phyloP scores from a whole-genome alignment of 2,888 invertebrate species.

The Nephrotoma appendiculata region DNA sequence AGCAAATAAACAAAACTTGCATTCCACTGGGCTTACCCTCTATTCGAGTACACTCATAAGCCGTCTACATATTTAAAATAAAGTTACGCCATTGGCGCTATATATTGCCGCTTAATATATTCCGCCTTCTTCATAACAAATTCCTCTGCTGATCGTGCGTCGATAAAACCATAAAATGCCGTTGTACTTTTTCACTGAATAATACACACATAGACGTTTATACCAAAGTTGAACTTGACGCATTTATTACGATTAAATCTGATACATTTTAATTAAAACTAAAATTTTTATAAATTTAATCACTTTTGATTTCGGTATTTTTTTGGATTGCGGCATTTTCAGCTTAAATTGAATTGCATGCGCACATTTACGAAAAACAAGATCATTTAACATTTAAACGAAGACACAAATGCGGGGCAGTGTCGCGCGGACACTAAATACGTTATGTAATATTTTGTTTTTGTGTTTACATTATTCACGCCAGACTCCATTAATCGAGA shows the following conservation, averaged over 20 bases:
- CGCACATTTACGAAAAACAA: background rate
- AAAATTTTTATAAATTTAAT: background rate
- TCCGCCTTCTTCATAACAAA: background rate
- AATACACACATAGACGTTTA: background rate
- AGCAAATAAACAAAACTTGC: too few relatives aligned
- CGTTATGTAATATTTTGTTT: background rate
- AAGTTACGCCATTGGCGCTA: background rate
- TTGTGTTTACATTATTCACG: background rate
- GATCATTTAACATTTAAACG: background rate
- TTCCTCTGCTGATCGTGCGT: background rate
- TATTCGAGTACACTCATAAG: too few relatives aligned
- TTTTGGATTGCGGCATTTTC: background rate
- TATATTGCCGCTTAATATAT: background rate
- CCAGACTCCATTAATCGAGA: background rate
- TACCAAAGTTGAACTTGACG: background rate
- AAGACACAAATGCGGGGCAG: background rate
- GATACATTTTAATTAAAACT: background rate
- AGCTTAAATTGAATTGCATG: background rate
- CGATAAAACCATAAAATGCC: too few relatives aligned
- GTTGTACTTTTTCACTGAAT: too few relatives aligned
- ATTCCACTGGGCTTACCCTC: too few relatives aligned
- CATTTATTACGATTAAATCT: background rate
- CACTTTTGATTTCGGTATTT: background rate
- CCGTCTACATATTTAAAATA: background rate
- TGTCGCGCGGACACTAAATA: background rate